Conservation (phyloP, 2,113 vertebrate species). For the Xiphorhynchus elegans region DNA sequence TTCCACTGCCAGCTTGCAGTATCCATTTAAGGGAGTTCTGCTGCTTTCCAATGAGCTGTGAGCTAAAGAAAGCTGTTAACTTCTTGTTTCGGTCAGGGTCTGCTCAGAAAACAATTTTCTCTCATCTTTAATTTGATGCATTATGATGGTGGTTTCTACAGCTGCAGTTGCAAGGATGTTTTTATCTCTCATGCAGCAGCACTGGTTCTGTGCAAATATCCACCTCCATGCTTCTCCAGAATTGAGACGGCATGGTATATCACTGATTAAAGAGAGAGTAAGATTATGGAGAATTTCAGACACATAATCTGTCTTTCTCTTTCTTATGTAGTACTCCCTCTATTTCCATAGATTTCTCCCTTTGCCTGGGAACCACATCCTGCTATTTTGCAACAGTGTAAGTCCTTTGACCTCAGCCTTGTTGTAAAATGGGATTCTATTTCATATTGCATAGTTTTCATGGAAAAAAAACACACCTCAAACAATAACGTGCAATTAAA, state of each 20-base stretch:
- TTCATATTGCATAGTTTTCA: not conserved
- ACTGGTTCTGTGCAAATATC: not conserved
- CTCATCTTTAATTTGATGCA: not conserved
- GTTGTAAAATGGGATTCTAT: not conserved
- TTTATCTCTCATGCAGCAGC: not conserved
- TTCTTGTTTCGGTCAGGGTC: not conserved
- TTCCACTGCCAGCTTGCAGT: not conserved
- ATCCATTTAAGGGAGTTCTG: not conserved
- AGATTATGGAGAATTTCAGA: not conserved
- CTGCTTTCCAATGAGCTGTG: not conserved
- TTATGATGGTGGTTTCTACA: not conserved
- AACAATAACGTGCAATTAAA: not conserved
- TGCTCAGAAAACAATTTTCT: not conserved
- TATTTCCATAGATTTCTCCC: not conserved
- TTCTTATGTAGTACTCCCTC: not conserved
- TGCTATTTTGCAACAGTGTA: not conserved
- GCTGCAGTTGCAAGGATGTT: not conserved
- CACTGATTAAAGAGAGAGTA: not conserved
- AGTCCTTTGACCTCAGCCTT: not conserved
- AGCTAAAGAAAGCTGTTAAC: not conserved
- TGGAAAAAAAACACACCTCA: not conserved
- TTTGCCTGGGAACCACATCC: not conserved
- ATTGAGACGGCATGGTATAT: not conserved
- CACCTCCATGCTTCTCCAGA: not conserved
- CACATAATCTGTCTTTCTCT: not conserved